Conservation (phyloP, 2,888 invertebrate genomes). For the Oxystoma pomonae region DNA sequence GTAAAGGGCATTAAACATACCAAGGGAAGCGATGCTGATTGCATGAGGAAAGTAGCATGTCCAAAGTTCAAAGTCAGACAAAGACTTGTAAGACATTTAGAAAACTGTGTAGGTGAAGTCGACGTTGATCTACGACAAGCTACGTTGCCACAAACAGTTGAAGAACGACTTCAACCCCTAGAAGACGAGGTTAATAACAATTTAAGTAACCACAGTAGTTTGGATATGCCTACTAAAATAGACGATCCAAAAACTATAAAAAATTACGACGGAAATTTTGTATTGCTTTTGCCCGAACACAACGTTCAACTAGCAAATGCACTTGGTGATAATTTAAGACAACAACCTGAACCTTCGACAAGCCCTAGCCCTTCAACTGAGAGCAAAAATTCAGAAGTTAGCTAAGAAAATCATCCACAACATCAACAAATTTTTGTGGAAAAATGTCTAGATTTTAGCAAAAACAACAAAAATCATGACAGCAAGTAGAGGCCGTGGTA, state of each 20-base stretch:
- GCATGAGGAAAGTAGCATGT: constrained; percentile 61
- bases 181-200: constrained; percentile 45
- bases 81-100: constrained; percentile 57
- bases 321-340: constrained; percentile 45
- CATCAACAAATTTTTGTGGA: constrained; percentile 41
- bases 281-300: constrained; percentile 58
- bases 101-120: constrained; percentile 58
- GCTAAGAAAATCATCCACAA: neutral
- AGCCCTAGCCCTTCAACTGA: constrained; percentile 29
- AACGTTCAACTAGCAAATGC: constrained; percentile 58
- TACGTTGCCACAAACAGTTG: constrained; percentile 21
- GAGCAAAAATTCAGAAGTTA: constrained; percentile 24
- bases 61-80: constrained; percentile 58
- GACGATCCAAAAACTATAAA: constrained; percentile 47
- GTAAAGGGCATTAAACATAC: constrained; percentile 65
- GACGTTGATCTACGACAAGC: constrained; percentile 50
- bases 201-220: constrained; percentile 13
- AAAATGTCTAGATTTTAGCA: constrained; percentile 52
- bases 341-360: constrained; percentile 31
- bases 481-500: constrained; percentile 56
- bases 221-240: constrained; percentile 12
- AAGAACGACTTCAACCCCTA: constrained; percentile 38
- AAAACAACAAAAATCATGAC: constrained; percentile 33
- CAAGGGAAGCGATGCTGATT: constrained; percentile 63
- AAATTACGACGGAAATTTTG: constrained; percentile 58